Conservation (phyloP, 2,113 vertebrate species). For the Tangachromis dhanisi region DNA sequence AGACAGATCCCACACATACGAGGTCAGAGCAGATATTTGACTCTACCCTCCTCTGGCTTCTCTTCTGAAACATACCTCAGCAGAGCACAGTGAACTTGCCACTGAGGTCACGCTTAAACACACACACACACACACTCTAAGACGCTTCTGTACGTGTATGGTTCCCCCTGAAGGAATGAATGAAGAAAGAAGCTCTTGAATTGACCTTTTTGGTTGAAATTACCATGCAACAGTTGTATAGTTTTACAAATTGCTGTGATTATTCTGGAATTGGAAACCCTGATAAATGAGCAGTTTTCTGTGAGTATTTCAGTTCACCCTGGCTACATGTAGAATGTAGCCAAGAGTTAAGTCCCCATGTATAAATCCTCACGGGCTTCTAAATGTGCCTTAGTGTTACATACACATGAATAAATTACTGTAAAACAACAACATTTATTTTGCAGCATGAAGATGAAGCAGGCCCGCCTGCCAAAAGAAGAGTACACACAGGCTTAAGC, state of each 20-base stretch:
- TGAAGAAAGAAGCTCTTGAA: neutral
- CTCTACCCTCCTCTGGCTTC: constrained; percentile 14
- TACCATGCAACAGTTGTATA: neutral
- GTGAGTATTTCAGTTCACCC: neutral
- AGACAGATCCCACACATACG: constrained; percentile 25
- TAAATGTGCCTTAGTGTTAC: neutral
- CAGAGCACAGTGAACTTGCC: neutral
- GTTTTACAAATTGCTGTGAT: neutral
- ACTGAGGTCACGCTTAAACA: neutral
- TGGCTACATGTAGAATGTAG: neutral
- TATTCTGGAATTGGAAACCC: neutral
- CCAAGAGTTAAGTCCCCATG: neutral
- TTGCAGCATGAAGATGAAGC: neutral
- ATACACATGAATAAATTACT: neutral
- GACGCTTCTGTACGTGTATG: neutral
- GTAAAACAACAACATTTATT: neutral
- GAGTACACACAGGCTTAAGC: neutral
- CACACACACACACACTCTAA: neutral
- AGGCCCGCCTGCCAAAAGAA: neutral
- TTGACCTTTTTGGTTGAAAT: neutral
- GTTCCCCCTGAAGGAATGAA: neutral
- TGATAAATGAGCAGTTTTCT: neutral
- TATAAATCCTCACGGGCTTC: neutral
- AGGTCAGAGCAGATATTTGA: constrained; percentile 39
- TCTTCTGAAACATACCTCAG: neutral